Percentiles rank a stretch among this genome's conserved stretches.
These are phyloP conservation scores for Micrasema longulum DNA, from an alignment of 1,140 invertebrate species.

Conservation along the genomic window DNA sequence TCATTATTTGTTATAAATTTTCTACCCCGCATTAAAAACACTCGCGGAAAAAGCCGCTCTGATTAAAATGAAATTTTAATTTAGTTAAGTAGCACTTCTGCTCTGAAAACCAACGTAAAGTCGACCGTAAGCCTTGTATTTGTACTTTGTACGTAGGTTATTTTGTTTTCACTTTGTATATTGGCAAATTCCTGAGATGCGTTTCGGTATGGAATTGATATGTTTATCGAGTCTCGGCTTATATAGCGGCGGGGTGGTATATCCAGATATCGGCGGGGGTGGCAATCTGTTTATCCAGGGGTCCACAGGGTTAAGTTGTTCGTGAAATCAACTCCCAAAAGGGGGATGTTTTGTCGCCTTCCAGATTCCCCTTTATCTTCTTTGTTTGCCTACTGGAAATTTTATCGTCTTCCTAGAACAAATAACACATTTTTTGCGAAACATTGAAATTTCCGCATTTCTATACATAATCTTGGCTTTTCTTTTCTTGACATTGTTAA, in stretches of 20 bases:
- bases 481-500: too few relatives aligned
- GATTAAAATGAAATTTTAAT: too few relatives aligned
- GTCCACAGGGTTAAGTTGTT: slow-evolving; percentile 43
- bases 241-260: slow-evolving; percentile 21
- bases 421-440: slow-evolving; percentile 9
- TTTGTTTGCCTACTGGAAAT: slow-evolving; percentile 20
- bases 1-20: too few relatives aligned
- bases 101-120: too few relatives aligned
- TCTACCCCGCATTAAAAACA: too few relatives aligned
- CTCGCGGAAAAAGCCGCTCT: too few relatives aligned
- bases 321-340: slow-evolving; percentile 40
- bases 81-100: too few relatives aligned
- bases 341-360: slow-evolving; percentile 42
- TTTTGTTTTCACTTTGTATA: slow-evolving; percentile 19
- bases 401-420: slow-evolving; percentile 18
- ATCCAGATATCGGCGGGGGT: slow-evolving; percentile 47
- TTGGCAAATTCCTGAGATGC: slow-evolving; percentile 23
- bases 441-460: too few relatives aligned
- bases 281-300: slow-evolving; percentile 47
- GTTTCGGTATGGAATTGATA: slow-evolving; percentile 28
- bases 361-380: slow-evolving; percentile 28
- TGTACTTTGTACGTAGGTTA: too few relatives aligned
- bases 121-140: too few relatives aligned
- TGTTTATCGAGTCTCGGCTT: slow-evolving; percentile 30
- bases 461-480: too few relatives aligned